Evolutionary conservation across 92 coral and sea anemone genomes (phyloP).

Genomic region (Palythoa grandis): DNA sequence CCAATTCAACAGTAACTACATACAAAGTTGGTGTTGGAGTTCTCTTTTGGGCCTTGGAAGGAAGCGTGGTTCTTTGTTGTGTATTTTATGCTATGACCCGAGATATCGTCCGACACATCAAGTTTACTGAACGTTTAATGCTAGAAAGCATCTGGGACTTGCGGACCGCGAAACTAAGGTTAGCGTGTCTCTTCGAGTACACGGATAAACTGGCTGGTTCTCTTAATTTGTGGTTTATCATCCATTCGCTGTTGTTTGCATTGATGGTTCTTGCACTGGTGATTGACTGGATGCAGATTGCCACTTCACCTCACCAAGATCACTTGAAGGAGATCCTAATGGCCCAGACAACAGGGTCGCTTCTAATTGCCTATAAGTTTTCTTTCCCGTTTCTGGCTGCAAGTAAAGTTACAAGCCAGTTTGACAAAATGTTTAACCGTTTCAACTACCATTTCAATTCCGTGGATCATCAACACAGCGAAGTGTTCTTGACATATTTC

Average conservation of each 20-base stretch:
- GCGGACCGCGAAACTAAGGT: constrained; percentile 54
- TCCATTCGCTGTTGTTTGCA: constrained; percentile 57
- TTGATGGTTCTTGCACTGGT: constrained; percentile 48
- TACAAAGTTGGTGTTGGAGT: constrained; percentile 38
- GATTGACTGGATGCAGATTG: constrained; percentile 52
- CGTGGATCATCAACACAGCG: too few relatives aligned
- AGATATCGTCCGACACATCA: constrained; percentile 52
- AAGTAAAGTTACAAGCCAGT: constrained; percentile 57
- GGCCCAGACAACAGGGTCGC: constrained; percentile 57
- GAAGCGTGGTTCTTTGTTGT: constrained; percentile 30
- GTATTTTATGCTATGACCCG: too few relatives aligned
- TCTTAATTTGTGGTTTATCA: constrained; percentile 58
- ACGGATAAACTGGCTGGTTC: constrained; percentile 53
- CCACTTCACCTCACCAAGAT: not conserved
- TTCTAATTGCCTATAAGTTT: constrained; percentile 65
- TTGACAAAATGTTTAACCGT: constrained; percentile 55
- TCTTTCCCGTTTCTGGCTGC: constrained; percentile 49
- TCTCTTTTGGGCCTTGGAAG: constrained; percentile 59
- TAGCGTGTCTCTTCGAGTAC: constrained; percentile 58
- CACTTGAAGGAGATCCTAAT: too few relatives aligned
- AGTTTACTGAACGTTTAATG: constrained; percentile 56
- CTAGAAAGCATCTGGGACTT: constrained; percentile 49
- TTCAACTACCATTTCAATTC: constrained; percentile 40
- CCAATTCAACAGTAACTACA: not conserved
- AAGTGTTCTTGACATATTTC: too few relatives aligned